Evolutionary conservation across 2,888 invertebrate genomes (phyloP).

Genomic region (Orthosia gothica): DNA sequence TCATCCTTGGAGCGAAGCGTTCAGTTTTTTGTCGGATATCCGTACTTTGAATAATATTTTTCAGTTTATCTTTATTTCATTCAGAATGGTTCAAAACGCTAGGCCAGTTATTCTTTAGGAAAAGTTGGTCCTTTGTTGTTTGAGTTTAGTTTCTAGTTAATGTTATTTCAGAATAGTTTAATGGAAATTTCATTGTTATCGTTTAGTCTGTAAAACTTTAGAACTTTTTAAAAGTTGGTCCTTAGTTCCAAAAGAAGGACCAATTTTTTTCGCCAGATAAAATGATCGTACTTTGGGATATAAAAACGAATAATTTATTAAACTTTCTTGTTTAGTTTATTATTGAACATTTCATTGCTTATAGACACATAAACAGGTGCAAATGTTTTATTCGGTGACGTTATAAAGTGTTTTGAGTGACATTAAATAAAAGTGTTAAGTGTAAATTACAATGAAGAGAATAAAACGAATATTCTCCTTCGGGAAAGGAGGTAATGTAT

Average conservation of each 20-base stretch:
- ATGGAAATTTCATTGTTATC: background rate
- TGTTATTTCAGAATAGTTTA: background rate
- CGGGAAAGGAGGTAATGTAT: slow-evolving; percentile 81
- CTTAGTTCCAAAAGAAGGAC: background rate
- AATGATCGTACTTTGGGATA: background rate
- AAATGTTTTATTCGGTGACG: slow-evolving; percentile 6
- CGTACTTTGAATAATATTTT: background rate
- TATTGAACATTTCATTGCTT: background rate
- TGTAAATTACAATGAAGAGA: slow-evolving; percentile 81
- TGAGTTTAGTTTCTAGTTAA: background rate
- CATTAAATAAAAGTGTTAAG: slow-evolving; percentile 37
- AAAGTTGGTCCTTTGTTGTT: background rate
- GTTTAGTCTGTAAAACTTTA: background rate
- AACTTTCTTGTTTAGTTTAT: background rate
- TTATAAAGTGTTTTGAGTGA: slow-evolving; percentile 24
- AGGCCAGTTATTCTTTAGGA: background rate
- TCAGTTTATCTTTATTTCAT: background rate
- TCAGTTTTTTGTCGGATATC: slow-evolving; percentile 8
- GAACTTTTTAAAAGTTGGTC: slow-evolving; percentile 5
- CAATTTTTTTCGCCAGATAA: background rate
- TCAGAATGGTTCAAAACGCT: background rate
- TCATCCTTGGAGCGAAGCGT: slow-evolving; percentile 38
- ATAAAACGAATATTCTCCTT: slow-evolving; percentile 85
- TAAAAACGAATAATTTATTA: background rate
- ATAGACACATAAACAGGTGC: slow-evolving; percentile 31